phyloP scores from a whole-genome alignment of 2,113 vertebrate genomes.

The Ranitomeya variabilis region DNA sequence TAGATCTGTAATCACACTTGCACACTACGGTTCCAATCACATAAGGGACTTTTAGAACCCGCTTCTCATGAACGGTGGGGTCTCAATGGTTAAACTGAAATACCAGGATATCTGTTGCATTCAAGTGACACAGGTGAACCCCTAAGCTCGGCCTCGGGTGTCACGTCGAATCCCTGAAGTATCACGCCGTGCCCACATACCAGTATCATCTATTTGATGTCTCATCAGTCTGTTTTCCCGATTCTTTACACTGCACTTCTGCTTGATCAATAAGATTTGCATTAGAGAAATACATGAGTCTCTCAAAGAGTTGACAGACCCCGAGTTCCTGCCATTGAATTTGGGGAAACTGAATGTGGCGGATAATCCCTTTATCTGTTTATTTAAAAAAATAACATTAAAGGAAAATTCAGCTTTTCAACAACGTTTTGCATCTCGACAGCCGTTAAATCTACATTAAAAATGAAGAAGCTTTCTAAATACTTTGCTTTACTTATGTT shows the following conservation, averaged over 20 bases:
- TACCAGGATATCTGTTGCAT: background rate
- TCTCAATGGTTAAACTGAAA: no score
- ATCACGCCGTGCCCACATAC: background rate
- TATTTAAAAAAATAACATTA: background rate
- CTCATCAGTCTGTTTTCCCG: background rate
- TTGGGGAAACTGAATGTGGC: background rate
- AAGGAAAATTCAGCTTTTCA: background rate
- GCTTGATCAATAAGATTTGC: background rate
- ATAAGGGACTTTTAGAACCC: no score
- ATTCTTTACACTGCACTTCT: background rate
- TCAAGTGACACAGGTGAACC: no score
- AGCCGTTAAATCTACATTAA: background rate
- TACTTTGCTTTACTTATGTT: background rate
- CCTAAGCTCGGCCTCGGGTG: background rate
- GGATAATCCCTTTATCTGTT: background rate
- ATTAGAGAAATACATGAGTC: background rate
- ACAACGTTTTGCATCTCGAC: background rate
- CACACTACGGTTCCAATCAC: no score
- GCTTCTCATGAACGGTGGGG: no score
- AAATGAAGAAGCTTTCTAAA: background rate
- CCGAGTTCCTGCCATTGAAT: background rate
- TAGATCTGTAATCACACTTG: no score
- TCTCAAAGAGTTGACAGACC: background rate
- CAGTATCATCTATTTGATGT: background rate
- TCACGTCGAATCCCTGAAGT: background rate